A percentile compares a stretch with the other conserved stretches of the same genome.
Evolutionary conservation across 2,113 vertebrate species (phyloP).

Genomic region (Heptranchias perlo): DNA sequence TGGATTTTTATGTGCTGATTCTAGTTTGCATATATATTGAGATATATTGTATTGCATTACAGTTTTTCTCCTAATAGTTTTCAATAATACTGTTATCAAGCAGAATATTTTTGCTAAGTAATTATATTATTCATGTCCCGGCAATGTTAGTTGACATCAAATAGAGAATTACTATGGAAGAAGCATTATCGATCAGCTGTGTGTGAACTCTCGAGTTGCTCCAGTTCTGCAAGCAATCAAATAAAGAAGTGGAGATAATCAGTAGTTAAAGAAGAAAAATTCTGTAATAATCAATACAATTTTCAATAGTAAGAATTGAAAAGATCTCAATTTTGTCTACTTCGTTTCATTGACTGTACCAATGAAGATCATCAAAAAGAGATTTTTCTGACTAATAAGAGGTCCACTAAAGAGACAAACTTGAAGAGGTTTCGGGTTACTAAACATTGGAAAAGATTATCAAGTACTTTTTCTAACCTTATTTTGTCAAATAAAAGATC

Average conservation of each 20-base stretch:
- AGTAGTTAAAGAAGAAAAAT: not conserved
- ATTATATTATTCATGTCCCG: not conserved
- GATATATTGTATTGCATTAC: not conserved
- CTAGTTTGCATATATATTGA: constrained; percentile 19
- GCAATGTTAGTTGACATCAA: not conserved
- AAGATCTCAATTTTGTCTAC: not conserved
- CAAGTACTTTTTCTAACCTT: too few species aligned
- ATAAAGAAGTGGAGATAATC: not conserved
- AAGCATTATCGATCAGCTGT: not conserved
- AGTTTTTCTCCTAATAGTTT: not conserved
- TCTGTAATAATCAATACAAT: not conserved
- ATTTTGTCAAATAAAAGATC: not conserved
- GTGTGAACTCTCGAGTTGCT: not conserved
- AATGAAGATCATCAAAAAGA: too few species aligned
- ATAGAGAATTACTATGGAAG: not conserved
- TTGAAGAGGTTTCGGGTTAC: too few species aligned
- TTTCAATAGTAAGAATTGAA: not conserved
- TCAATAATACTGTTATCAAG: constrained; percentile 3
- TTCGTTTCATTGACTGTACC: not conserved
- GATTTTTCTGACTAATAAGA: too few species aligned
- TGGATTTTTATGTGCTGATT: not conserved
- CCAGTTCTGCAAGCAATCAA: not conserved
- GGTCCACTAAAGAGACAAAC: too few species aligned
- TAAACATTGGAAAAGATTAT: too few species aligned
- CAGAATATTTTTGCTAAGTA: not conserved